Conservation (phyloP, 1,140 invertebrate species). For the Drosophila eugracilis region DNA sequence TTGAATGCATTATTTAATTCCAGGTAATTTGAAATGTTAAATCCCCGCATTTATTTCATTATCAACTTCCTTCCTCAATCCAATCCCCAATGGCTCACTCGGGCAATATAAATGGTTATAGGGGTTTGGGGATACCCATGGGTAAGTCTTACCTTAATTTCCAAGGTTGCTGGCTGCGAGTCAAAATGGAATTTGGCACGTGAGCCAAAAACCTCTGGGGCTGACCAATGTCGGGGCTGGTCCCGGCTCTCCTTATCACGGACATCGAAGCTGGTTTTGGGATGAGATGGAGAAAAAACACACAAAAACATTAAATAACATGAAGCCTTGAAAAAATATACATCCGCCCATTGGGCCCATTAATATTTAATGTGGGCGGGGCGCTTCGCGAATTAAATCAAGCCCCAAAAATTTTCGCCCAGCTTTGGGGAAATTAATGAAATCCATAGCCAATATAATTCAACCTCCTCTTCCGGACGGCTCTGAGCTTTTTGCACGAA, state of each 20-base stretch:
- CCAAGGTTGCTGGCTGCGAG: slow-evolving; percentile 90
- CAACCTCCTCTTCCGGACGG: slow-evolving; percentile 16
- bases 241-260: slow-evolving; percentile 90
- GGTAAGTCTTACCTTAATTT: slow-evolving; percentile 84
- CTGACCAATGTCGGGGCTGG: slow-evolving; percentile 90
- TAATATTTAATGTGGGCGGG: slow-evolving; percentile 58
- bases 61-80: not conserved
- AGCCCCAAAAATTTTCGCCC: slow-evolving; percentile 39
- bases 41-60: slow-evolving; percentile 5
- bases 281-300: slow-evolving; percentile 36
- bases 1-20: slow-evolving; percentile 31
- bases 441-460: slow-evolving; percentile 71
- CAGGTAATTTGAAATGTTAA: slow-evolving; percentile 38
- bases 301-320: slow-evolving; percentile 59
- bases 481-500: slow-evolving; percentile 51
- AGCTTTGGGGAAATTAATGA: slow-evolving; percentile 61
- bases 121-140: slow-evolving; percentile 7
- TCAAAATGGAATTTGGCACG: slow-evolving; percentile 91
- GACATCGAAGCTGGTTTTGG: slow-evolving; percentile 91
- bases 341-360: slow-evolving; percentile 29
- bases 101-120: slow-evolving; percentile 19
- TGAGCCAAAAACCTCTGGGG: slow-evolving; percentile 91
- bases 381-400: slow-evolving; percentile 54
- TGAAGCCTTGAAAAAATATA: slow-evolving; percentile 13
- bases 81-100: not conserved